Evolutionary conservation across 1,140 invertebrate species (phyloP).

Genomic region (Orussus abietinus): DNA sequence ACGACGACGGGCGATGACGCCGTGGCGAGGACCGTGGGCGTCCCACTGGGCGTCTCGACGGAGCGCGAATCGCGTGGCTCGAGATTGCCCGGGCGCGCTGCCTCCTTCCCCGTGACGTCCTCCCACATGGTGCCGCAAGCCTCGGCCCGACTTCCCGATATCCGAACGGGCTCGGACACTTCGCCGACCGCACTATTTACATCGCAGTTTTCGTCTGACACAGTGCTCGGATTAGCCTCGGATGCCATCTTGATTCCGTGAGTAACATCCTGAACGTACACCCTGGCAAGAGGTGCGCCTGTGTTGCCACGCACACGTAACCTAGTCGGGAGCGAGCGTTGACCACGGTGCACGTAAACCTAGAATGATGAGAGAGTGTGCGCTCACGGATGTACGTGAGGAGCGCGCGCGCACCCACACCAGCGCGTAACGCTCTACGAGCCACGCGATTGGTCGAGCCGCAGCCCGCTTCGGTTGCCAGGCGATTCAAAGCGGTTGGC

Average conservation of each 20-base stretch:
- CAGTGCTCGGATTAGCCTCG: slow-evolving; percentile 46
- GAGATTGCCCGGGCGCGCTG: slow-evolving; percentile 12
- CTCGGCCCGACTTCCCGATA: slow-evolving; percentile 12
- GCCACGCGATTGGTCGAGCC: slow-evolving; percentile 4
- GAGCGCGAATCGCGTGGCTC: slow-evolving; percentile 17
- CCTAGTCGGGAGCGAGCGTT: too few relatives aligned
- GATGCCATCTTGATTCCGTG: slow-evolving; percentile 55
- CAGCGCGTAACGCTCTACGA: slow-evolving; percentile 6
- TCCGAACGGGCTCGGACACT: slow-evolving; percentile 18
- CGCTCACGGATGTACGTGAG: too few relatives aligned
- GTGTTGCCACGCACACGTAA: too few relatives aligned
- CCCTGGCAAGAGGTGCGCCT: too few relatives aligned
- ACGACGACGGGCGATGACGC: slow-evolving; percentile 25
- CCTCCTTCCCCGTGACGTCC: slow-evolving; percentile 18
- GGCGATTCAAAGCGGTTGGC: too few relatives aligned
- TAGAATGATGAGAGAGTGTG: too few relatives aligned
- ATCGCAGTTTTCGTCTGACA: slow-evolving; percentile 49
- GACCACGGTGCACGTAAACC: too few relatives aligned
- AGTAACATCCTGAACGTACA: background rate
- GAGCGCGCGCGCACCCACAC: too few relatives aligned
- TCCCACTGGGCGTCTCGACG: slow-evolving; percentile 31
- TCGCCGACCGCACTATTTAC: slow-evolving; percentile 45
- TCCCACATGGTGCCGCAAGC: slow-evolving; percentile 11
- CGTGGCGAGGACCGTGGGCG: slow-evolving; percentile 40
- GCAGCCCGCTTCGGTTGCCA: too few relatives aligned